Percentiles rank a stretch among this genome's conserved stretches.
Conservation (phyloP, 2,113 vertebrate genomes). For the Bos javanicus region DNA sequence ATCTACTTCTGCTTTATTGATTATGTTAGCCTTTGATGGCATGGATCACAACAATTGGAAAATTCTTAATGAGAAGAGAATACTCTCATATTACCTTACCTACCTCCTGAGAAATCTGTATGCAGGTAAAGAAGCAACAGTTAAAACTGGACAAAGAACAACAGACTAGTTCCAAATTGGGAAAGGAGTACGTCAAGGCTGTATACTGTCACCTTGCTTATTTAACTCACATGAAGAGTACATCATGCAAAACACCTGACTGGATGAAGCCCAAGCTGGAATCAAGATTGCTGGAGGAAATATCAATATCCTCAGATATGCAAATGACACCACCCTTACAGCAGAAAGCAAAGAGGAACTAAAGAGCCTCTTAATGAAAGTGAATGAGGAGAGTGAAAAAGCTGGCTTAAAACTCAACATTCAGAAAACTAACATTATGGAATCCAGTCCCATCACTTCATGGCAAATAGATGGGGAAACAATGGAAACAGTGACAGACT, state of each 20-base stretch:
- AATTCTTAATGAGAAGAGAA: not conserved
- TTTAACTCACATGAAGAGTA: not conserved
- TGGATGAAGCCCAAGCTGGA: not conserved
- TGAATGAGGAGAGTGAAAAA: not conserved
- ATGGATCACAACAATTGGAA: not conserved
- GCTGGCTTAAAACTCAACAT: not conserved
- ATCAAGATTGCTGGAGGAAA: not conserved
- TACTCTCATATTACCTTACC: not conserved
- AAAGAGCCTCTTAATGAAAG: not conserved
- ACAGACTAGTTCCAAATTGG: not conserved
- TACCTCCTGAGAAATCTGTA: not conserved
- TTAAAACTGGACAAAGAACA: not conserved
- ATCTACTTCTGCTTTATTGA: not conserved
- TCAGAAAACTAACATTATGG: not conserved
- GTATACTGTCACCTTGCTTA: not conserved
- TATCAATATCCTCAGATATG: not conserved
- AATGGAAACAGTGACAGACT: not conserved
- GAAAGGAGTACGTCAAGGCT: not conserved
- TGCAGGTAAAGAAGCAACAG: not conserved
- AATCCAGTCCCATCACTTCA: not conserved
- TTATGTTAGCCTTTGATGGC: not conserved
- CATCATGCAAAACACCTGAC: not conserved
- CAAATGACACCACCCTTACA: not conserved
- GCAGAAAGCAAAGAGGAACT: not conserved
- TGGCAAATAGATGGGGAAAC: not conserved